A percentile compares a stretch with the other conserved stretches of the same genome.
Conservation (phyloP, 2,113 vertebrate genomes). For the Calidris pygmaea region DNA sequence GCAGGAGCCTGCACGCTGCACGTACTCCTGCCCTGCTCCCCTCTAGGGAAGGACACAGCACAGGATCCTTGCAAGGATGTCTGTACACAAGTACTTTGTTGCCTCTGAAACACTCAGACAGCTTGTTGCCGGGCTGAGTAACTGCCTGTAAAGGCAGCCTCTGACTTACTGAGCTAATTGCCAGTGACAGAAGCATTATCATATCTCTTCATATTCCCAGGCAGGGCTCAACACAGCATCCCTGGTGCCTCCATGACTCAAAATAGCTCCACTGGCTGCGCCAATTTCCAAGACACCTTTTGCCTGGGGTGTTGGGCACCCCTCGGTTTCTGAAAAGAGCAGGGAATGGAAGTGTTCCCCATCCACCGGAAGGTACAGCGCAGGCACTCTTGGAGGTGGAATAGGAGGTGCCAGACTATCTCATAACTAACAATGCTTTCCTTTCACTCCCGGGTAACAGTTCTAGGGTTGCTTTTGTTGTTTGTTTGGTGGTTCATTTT, state of each 20-base stretch:
- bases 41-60: not conserved
- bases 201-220: fast-evolving
- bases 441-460: not conserved
- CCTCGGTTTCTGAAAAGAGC: not conserved
- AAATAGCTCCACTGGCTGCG: fast-evolving
- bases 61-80: not conserved
- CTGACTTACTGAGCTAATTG: not conserved
- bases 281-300: no score
- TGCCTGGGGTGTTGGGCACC: fast-evolving
- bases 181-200: not conserved
- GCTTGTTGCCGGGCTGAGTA: not conserved
- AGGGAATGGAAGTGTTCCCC: not conserved
- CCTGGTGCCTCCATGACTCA: not conserved
- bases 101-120: not conserved
- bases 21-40: not conserved
- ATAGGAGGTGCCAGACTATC: not conserved
- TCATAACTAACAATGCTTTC: not conserved
- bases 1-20: fast-evolving
- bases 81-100: fast-evolving
- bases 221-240: not conserved
- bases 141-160: not conserved
- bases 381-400: fast-evolving
- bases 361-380: no score
- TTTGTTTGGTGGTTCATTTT: not conserved
- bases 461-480: not conserved